Conservation (phyloP, 2,113 vertebrate genomes). For the Otocyon megalotis region DNA sequence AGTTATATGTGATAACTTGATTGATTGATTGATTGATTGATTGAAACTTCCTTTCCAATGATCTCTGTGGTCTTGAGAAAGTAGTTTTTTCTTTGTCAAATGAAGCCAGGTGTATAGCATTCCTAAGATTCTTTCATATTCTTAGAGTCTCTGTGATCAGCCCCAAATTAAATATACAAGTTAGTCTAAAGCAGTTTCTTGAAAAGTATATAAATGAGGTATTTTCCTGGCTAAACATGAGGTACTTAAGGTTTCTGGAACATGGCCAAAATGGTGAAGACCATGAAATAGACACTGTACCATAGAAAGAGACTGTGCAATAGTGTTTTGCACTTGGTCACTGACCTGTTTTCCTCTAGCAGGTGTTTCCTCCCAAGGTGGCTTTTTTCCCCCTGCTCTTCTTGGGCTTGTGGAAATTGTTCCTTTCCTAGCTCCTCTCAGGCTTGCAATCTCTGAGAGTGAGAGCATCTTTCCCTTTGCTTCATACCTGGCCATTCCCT, state of each 20-base stretch:
- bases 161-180: neutral
- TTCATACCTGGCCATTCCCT: neutral
- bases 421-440: neutral
- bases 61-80: neutral
- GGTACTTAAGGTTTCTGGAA: neutral
- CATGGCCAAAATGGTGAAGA: neutral
- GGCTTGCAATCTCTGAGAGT: too few relatives aligned
- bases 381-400: neutral
- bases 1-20: neutral
- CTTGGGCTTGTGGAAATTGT: neutral
- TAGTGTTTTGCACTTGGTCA: neutral
- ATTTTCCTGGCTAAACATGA: neutral
- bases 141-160: neutral
- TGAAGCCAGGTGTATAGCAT: neutral
- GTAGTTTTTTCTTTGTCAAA: neutral
- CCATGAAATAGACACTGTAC: accelerated
- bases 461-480: neutral
- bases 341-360: neutral
- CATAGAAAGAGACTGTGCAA: neutral
- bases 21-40: neutral
- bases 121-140: neutral
- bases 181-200: neutral
- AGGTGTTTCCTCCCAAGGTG: neutral
- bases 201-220: neutral
- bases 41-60: neutral